Evolutionary conservation across 2,113 vertebrate genomes (phyloP).

Genomic region (Crotalus tigris): DNA sequence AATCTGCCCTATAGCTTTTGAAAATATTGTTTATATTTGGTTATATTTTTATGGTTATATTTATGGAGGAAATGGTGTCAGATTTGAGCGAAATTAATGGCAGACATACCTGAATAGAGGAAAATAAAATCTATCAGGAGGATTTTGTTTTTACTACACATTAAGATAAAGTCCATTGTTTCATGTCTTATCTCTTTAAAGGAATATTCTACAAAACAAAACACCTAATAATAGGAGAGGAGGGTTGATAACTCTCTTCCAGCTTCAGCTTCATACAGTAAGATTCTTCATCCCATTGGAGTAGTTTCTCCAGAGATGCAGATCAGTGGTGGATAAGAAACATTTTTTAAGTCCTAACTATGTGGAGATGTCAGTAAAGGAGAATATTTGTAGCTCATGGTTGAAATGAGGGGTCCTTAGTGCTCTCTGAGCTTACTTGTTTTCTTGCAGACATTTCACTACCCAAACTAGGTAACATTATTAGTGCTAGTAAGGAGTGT

Average conservation of each 20-base stretch:
- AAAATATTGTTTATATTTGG: not conserved
- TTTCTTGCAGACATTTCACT: not conserved
- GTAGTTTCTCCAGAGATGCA: not conserved
- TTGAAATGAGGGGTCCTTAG: not conserved
- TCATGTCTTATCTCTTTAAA: not conserved
- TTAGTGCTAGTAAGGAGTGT: not conserved
- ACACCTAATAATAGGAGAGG: not conserved
- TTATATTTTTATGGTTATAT: too few species aligned
- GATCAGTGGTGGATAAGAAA: too few species aligned
- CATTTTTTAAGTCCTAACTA: not conserved
- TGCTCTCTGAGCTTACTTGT: not conserved
- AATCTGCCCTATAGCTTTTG: not conserved
- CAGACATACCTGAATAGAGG: rapidly evolving
- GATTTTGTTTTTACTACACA: not conserved
- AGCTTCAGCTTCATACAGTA: not conserved
- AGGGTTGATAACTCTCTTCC: not conserved
- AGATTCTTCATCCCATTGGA: not conserved
- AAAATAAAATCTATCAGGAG: not conserved
- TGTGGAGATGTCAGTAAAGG: not conserved
- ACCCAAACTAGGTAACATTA: not conserved
- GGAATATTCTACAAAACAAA: not conserved
- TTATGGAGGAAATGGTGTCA: too few species aligned
- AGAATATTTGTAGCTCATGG: not conserved
- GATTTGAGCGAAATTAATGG: too few species aligned
- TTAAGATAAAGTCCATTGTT: not conserved